Conservation (phyloP, 2,113 vertebrate genomes). For the Xiphophorus couchianus region DNA sequence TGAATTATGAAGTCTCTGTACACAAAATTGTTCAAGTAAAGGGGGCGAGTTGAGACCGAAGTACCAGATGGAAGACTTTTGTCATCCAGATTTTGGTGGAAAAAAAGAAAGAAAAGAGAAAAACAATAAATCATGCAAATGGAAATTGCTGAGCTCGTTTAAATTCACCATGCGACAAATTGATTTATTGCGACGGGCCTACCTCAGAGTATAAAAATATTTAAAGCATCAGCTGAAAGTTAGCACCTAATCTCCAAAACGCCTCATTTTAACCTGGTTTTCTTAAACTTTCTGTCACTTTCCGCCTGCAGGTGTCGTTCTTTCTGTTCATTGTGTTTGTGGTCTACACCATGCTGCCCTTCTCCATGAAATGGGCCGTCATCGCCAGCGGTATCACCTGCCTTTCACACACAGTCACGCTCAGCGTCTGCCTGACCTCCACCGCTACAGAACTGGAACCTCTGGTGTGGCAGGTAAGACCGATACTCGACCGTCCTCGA, state of each 20-base stretch:
- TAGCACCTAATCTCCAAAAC: background rate
- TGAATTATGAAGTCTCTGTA: too few species aligned
- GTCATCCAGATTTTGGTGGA: too few species aligned
- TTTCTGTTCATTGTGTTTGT: slow-evolving; percentile 98
- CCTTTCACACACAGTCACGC: slow-evolving; percentile 91
- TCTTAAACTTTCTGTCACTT: background rate
- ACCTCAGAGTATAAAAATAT: background rate
- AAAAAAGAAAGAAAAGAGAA: too few species aligned
- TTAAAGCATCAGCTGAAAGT: background rate
- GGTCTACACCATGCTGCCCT: slow-evolving; percentile 99
- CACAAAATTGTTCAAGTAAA: too few species aligned
- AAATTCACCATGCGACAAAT: too few species aligned
- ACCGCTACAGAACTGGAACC: slow-evolving; percentile 81
- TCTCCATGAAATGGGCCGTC: slow-evolving; percentile 94
- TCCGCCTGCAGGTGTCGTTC: slow-evolving; percentile 89
- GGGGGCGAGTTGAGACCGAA: too few species aligned
- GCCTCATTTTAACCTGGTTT: background rate
- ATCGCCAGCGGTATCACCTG: slow-evolving; percentile 92
- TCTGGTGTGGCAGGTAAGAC: slow-evolving; percentile 91
- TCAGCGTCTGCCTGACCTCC: slow-evolving; percentile 87
- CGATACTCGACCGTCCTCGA: background rate
- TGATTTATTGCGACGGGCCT: too few species aligned
- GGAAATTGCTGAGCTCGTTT: too few species aligned
- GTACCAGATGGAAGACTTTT: too few species aligned
- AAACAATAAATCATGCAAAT: too few species aligned